phyloP scores from a whole-genome alignment of 1,140 invertebrate species.

The Drosophila navojoa region DNA sequence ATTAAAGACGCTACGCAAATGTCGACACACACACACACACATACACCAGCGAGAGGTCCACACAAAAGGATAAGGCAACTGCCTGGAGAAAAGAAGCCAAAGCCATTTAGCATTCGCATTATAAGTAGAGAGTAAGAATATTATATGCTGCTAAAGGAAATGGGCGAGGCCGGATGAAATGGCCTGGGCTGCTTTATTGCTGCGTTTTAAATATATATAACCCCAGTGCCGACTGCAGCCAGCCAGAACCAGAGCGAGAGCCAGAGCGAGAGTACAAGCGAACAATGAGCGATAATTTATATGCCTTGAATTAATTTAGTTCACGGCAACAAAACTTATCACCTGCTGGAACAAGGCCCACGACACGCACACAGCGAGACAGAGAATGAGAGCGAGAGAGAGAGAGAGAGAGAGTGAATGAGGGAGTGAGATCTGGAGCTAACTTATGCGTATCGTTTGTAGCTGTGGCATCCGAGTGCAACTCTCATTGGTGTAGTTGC shows the following conservation, averaged over 20 bases:
- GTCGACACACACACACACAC: background rate
- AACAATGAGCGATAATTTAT: conserved; percentile 75
- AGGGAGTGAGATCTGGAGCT: background rate
- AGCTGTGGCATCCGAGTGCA: conserved; percentile 50
- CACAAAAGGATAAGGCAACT: conserved; percentile 5
- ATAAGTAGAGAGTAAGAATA: conserved; percentile 2
- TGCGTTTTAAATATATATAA: conserved; percentile 27
- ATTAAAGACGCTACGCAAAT: conserved; percentile 25
- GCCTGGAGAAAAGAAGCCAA: conserved; percentile 1
- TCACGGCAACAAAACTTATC: conserved; percentile 62
- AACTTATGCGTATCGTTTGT: conserved; percentile 6
- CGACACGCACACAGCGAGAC: conserved; percentile 1
- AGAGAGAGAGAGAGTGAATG: too few species aligned
- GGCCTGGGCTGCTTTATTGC: conserved; percentile 4
- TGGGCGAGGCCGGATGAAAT: conserved; percentile 1
- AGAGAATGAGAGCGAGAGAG: too few species aligned
- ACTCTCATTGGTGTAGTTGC: conserved; percentile 65
- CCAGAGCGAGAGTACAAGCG: conserved; percentile 5
- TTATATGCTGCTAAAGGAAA: background rate
- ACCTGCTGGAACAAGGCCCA: conserved; percentile 54
- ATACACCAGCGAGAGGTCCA: background rate
- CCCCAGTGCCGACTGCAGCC: conserved; percentile 12
- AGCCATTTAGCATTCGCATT: conserved; percentile 10
- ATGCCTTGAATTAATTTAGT: conserved; percentile 71
- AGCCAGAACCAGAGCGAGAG: background rate